Percentiles rank a stretch among this genome's conserved stretches.
Conservation (phyloP, 2,888 invertebrate species). For the Clepsis dumicolana region DNA sequence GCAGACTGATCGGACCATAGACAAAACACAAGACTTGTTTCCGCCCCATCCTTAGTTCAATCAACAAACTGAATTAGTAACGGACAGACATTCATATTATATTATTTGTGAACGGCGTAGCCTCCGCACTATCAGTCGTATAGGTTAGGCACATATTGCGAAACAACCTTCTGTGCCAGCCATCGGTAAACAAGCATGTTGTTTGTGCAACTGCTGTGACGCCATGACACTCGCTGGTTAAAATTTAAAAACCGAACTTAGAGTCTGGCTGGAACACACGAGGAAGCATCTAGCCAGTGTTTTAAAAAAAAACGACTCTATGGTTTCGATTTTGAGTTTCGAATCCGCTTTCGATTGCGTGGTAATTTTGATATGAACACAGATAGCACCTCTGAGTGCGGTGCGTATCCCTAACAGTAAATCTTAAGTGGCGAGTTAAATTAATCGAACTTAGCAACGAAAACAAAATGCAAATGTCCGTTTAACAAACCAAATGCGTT, state of each 20-base stretch:
- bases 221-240: constrained; percentile 25
- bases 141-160: constrained; percentile 40
- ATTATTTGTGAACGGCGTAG: constrained; percentile 20
- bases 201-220: constrained; percentile 42
- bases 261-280: not conserved
- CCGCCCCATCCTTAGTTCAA: not conserved
- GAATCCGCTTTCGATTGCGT: not conserved
- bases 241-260: constrained; percentile 7
- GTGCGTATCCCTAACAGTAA: not conserved
- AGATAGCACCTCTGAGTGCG: not conserved
- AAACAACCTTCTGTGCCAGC: constrained; percentile 42
- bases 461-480: constrained; percentile 40
- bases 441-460: constrained; percentile 8
- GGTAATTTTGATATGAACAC: not conserved
- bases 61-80: not conserved
- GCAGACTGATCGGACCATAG: not conserved
- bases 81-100: constrained; percentile 1
- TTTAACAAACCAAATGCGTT: constrained; percentile 43
- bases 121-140: constrained; percentile 39
- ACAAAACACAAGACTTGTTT: not conserved
- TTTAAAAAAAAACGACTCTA: not conserved
- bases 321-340: not conserved
- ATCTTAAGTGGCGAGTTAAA: not conserved
- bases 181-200: constrained; percentile 34
- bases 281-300: not conserved